phyloP scores from a whole-genome alignment of 2,888 invertebrate genomes.

The Hyposoter dolosus region DNA sequence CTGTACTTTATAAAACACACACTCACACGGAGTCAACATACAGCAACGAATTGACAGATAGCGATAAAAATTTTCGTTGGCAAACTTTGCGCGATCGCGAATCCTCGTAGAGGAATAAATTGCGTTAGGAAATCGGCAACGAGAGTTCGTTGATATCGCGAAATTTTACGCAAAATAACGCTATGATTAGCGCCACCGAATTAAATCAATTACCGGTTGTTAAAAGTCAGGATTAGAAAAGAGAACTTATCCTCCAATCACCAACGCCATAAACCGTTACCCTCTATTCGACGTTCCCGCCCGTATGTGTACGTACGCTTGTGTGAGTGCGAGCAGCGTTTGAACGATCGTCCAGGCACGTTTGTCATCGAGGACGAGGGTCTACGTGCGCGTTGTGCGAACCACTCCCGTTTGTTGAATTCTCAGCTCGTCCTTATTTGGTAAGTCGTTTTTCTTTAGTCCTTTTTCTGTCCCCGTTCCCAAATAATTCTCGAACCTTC shows the following conservation, averaged over 20 bases:
- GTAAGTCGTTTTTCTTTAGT: slow-evolving; percentile 54
- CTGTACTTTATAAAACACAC: slow-evolving; percentile 24
- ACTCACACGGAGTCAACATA: neutral
- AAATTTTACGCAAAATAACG: neutral
- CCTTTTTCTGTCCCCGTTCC: neutral
- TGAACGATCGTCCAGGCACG: slow-evolving; percentile 77
- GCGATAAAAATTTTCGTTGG: slow-evolving; percentile 7
- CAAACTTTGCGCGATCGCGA: neutral
- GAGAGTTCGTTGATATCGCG: neutral
- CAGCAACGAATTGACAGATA: slow-evolving; percentile 40
- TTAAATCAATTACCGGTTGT: neutral
- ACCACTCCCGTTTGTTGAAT: slow-evolving; percentile 66
- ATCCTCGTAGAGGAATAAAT: slow-evolving; percentile 1
- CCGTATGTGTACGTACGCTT: slow-evolving; percentile 70
- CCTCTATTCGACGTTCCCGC: slow-evolving; percentile 67
- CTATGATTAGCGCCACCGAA: neutral
- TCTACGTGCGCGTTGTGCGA: slow-evolving; percentile 73
- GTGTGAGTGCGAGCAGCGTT: slow-evolving; percentile 60
- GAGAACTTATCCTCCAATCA: slow-evolving; percentile 34
- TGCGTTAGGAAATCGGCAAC: slow-evolving; percentile 12
- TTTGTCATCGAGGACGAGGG: slow-evolving; percentile 75
- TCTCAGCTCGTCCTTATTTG: slow-evolving; percentile 36
- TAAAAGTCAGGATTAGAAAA: slow-evolving; percentile 3
- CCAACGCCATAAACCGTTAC: slow-evolving; percentile 76
- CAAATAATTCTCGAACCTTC: slow-evolving; percentile 2